Evolutionary conservation across 2,888 invertebrate species (phyloP), one percentile per base, ranked within the genome.

Genomic region (Laspeyria flexula): DNA sequence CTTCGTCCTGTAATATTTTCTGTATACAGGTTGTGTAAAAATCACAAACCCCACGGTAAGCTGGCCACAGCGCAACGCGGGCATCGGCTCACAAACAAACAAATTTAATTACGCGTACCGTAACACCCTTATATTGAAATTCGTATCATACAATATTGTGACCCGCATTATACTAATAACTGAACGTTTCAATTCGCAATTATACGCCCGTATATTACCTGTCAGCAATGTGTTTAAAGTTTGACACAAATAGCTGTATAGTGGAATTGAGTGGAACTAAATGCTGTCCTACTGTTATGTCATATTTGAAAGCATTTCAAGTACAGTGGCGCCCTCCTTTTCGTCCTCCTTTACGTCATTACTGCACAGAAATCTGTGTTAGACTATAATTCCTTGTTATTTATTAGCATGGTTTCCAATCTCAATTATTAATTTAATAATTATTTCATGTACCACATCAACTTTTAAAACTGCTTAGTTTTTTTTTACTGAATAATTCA

Each of bases 41-140:
- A 83, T 79, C 74, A 77, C 76, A 76, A 73, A 60, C 70, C 61
- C 60, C 51, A 41, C 60, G 60, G 65, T 77, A 75, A 77, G 68
- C 76, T 62, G 60, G 55, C 68, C 71, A 59, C 62, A 51, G 55
- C 48, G 12, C 13, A 3, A 55, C 48, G 12, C 13, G 5, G 9
- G 66, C 74, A 59, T 60, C 46, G 58, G 65, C 61, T 64, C 56
- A 60, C 72, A 81, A 79, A 82, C 77, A 82, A 81, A 77, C 79
- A 79, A 82, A 83, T 79, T 81, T 81, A 83, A 83, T 83, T 83
- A 84, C 73, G 58, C 58, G 49, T 43, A 59, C 65, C 65, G 71
- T 69, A 71, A 61, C 62, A 37, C 48, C 56, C 54, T 70, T 65
- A 61, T 72, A 71, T 71, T 65, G 65, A 64, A 69, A 68, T 67